Percentiles rank a stretch among this genome's conserved stretches.
Conservation (phyloP, 1,140 invertebrate species). For the Drosophila nigromelanica region DNA sequence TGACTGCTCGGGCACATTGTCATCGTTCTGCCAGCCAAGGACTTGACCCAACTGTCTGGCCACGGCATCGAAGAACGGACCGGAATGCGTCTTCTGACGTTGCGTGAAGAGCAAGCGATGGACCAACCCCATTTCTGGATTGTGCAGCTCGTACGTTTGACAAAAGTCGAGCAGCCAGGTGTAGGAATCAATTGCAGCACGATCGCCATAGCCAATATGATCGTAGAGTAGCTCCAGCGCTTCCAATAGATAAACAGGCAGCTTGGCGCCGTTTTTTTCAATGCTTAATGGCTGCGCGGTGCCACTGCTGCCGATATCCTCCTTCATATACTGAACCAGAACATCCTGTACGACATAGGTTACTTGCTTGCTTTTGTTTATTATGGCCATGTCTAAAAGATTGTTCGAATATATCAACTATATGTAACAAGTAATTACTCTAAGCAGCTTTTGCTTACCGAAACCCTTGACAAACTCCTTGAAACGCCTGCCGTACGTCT, state of each 20-base stretch:
- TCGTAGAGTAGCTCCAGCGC: slow-evolving; percentile 70
- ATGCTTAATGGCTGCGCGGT: slow-evolving; percentile 35
- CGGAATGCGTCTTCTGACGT: slow-evolving; percentile 74
- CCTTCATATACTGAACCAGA: slow-evolving; percentile 65
- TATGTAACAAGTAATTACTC: background rate
- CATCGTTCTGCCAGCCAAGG: slow-evolving; percentile 55
- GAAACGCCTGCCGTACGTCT: slow-evolving; percentile 83
- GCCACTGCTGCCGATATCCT: slow-evolving; percentile 33
- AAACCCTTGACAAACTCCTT: slow-evolving; percentile 83
- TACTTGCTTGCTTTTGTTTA: slow-evolving; percentile 51
- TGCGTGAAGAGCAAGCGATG: slow-evolving; percentile 74
- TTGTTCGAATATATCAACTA: background rate
- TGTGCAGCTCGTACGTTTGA: slow-evolving; percentile 50
- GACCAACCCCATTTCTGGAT: slow-evolving; percentile 58
- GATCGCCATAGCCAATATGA: slow-evolving; percentile 57
- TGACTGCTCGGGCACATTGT: slow-evolving; percentile 19
- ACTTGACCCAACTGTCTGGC: slow-evolving; percentile 62
- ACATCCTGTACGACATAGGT: slow-evolving; percentile 60
- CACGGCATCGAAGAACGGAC: slow-evolving; percentile 70
- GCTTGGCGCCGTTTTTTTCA: slow-evolving; percentile 39
- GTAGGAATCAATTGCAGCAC: slow-evolving; percentile 62
- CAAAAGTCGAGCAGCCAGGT: slow-evolving; percentile 77
- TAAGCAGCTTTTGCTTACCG: slow-evolving; percentile 68
- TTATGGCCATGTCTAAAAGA: slow-evolving; percentile 55
- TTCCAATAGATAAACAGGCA: slow-evolving; percentile 59